A percentile compares a stretch with the other conserved stretches of the same genome.
These are phyloP conservation scores for Torymus tubicola DNA, from an alignment of 2,888 invertebrate species.

Conservation along the genomic window DNA sequence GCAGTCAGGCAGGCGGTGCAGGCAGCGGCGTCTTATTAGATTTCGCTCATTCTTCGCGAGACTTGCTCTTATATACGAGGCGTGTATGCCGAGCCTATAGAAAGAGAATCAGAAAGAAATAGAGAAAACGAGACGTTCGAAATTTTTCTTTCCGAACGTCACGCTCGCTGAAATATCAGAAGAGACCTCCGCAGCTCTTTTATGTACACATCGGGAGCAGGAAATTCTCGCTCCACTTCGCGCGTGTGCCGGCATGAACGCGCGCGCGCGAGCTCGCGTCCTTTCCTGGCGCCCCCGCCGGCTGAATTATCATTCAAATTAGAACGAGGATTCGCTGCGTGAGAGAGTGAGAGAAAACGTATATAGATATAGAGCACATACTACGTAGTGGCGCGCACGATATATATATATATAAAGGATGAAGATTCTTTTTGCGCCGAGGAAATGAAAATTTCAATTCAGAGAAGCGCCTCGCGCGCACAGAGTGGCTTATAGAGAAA, in stretches of 20 bases:
- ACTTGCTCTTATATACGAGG: not conserved
- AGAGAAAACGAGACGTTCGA: not conserved
- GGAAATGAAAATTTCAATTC: constrained; percentile 53
- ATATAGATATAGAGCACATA: no score
- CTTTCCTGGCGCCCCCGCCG: not conserved
- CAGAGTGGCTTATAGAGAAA: no score
- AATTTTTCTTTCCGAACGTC: not conserved
- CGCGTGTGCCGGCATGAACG: not conserved
- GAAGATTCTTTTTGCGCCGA: constrained; percentile 23
- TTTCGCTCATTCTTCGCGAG: constrained; percentile 13
- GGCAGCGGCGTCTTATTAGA: constrained; percentile 13
- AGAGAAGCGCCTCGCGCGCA: not conserved
- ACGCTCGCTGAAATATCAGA: not conserved
- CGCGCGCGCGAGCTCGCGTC: no score
- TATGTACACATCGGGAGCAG: not conserved
- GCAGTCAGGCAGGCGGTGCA: no score
- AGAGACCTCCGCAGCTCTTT: not conserved
- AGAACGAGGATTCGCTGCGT: constrained; percentile 22
- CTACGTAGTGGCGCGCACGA: no score
- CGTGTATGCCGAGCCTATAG: not conserved
- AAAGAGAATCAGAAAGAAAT: no score
- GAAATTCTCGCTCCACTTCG: not conserved
- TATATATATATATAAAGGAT: constrained; percentile 8
- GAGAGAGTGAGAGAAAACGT: not conserved
- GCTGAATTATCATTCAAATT: constrained; percentile 49